These are phyloP conservation scores for Elegia similella DNA, from an alignment of 2,888 invertebrate genomes.

Conservation along the genomic window DNA sequence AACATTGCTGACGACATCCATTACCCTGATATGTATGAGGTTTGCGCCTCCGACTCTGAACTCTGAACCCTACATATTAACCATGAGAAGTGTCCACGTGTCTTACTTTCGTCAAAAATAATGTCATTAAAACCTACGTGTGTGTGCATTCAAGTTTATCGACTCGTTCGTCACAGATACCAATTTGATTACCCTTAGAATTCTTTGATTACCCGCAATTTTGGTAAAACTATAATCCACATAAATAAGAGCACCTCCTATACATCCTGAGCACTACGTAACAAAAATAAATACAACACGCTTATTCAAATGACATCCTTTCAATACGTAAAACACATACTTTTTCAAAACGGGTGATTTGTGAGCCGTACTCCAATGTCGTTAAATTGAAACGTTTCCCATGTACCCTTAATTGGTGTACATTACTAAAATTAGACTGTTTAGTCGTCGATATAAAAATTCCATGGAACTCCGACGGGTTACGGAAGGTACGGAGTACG, in stretches of 20 bases:
- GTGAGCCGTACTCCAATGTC: background rate
- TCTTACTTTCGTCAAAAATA: background rate
- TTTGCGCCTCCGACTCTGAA: slow-evolving; percentile 2
- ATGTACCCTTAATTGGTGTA: slow-evolving; percentile 21
- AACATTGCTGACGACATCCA: slow-evolving; percentile 16
- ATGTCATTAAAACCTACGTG: background rate
- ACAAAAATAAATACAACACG: background rate
- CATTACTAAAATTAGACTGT: slow-evolving; percentile 26
- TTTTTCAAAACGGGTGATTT: slow-evolving; percentile 10
- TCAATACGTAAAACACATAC: background rate
- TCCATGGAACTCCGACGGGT: slow-evolving; percentile 41
- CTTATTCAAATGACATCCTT: background rate
- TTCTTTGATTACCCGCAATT: too few relatives aligned
- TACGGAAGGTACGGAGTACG: slow-evolving; percentile 31
- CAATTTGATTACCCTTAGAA: too few relatives aligned
- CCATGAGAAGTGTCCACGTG: background rate
- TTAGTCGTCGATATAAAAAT: slow-evolving; percentile 46
- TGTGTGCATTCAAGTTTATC: too few relatives aligned
- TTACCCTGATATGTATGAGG: slow-evolving; percentile 12
- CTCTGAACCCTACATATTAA: background rate
- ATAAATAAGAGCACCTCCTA: too few relatives aligned
- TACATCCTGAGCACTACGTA: background rate
- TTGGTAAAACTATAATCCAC: too few relatives aligned
- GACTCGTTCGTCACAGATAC: too few relatives aligned
- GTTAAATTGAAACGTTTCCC: slow-evolving; percentile 26